These are phyloP conservation scores for Ophthalmolycus amberensis DNA, from an alignment of 2,113 vertebrate species.

Conservation along the genomic window DNA sequence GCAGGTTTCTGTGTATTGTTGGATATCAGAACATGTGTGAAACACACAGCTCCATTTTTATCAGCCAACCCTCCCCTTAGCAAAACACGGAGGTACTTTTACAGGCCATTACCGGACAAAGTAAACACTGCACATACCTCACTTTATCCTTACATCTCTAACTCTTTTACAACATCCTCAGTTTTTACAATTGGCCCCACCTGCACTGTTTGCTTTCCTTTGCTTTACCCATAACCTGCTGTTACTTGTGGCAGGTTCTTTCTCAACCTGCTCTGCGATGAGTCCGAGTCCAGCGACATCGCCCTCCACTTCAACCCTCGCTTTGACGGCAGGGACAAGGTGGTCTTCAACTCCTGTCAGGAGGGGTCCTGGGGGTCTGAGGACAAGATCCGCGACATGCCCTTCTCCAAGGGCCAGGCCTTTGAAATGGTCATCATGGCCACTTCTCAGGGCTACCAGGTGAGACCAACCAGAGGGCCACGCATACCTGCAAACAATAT, in stretches of 20 bases:
- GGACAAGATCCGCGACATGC: slow-evolving; percentile 82
- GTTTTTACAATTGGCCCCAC: neutral
- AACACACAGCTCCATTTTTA: neutral
- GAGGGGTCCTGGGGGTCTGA: slow-evolving; percentile 80
- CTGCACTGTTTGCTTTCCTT: slow-evolving; percentile 23
- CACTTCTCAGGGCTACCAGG: slow-evolving; percentile 80
- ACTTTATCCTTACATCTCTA: neutral
- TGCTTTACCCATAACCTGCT: neutral
- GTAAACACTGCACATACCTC: slow-evolving; percentile 32
- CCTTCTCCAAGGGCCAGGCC: slow-evolving; percentile 79
- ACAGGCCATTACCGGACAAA: slow-evolving; percentile 12
- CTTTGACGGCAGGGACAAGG: slow-evolving; percentile 86
- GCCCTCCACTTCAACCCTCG: slow-evolving; percentile 89
- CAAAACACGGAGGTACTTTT: neutral
- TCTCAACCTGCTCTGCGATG: slow-evolving; percentile 83
- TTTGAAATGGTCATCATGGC: slow-evolving; percentile 86
- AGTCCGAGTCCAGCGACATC: slow-evolving; percentile 74
- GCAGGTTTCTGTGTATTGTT: slow-evolving; percentile 14
- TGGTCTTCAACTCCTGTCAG: slow-evolving; percentile 85
- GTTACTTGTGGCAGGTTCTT: slow-evolving; percentile 77
- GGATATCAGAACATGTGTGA: neutral
- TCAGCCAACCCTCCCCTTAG: slow-evolving; percentile 7
- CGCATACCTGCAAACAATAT: neutral
- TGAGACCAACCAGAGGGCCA: slow-evolving; percentile 40
- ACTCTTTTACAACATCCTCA: neutral